Evolutionary conservation across 2,113 vertebrate species (phyloP), one percentile per base, ranked within the genome.

Genomic region (Chascanopsetta lugubris): DNA sequence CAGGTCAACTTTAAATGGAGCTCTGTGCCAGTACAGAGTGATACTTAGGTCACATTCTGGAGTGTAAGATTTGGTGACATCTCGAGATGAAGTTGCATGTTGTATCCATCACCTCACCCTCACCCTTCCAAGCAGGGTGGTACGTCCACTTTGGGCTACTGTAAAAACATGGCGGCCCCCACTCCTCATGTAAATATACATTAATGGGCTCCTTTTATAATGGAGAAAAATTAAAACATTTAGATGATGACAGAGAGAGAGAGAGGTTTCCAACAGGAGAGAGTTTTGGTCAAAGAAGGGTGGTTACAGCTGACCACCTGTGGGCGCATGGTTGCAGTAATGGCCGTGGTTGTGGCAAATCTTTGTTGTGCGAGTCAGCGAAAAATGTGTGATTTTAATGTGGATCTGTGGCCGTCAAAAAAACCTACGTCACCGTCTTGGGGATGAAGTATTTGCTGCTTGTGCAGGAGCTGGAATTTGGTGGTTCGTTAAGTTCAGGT

Each of bases 341-440:
- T 58, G 48, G 78, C 74, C 22, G 10, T 54, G 51, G 61, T 47
- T 68, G 69, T 61, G 77, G 77, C 48, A 29, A 11, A 42, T 57
- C 51, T 69, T 74, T 57, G 45, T 50, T 71, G 55, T 50, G 49
- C 63, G 76, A 74, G 66, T 82, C 80, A 77, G 75, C 71, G 21
- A 30, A 71, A n/a, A 83, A 72, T 58, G 18, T 64, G 65, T 18
- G 48, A 47, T 75, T 80, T 68, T 67, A 67, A 56, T 36, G 55
- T 32, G 17, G 27, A 25, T 15, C 30, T 61, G 72, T 38, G 69
- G 64, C 79, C 46, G 22, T 32, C 77, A 75, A 69, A 66, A n/a
- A 69, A 77, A 54, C 6, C 65, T 61, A 50, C 50, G 58, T 27
- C 24, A 74, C 38, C 18, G 40, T 21, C 12, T 49, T 74, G 48